A percentile compares a stretch with the other conserved stretches of the same genome.
These are phyloP conservation scores for Lagorchestes hirsutus DNA, from an alignment of 2,797 vertebrate genomes.

Conservation along the genomic window DNA sequence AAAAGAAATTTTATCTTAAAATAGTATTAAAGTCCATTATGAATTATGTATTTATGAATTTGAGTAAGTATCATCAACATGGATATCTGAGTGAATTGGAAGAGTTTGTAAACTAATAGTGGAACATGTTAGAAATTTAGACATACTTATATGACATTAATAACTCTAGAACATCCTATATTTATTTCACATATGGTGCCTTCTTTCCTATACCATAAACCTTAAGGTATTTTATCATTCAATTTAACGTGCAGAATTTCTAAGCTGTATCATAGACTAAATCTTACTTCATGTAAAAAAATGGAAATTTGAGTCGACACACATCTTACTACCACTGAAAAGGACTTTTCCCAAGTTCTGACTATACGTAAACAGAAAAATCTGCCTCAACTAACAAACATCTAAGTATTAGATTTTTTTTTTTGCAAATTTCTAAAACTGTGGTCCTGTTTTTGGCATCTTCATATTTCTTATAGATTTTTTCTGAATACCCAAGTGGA, in stretches of 20 bases:
- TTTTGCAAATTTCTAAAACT: constrained; percentile 20
- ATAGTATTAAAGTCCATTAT: constrained; percentile 9
- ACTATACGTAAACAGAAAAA: background rate
- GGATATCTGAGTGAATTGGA: background rate
- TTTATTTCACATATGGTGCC: background rate
- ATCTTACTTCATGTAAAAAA: background rate
- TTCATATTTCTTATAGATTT: constrained; percentile 34
- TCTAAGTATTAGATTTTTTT: background rate
- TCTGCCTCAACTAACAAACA: background rate
- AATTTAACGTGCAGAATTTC: constrained; percentile 37
- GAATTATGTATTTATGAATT: background rate
- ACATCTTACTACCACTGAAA: constrained; percentile 26
- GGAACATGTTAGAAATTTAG: background rate
- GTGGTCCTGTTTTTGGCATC: background rate
- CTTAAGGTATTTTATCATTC: constrained; percentile 21
- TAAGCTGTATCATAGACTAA: background rate
- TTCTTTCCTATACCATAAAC: background rate
- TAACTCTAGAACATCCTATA: background rate
- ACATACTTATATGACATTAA: background rate
- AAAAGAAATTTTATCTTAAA: background rate
- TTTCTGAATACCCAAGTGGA: background rate
- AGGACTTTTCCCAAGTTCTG: background rate
- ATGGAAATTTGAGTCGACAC: constrained; percentile 8
- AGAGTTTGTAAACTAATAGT: background rate
- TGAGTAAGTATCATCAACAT: background rate